Evolutionary conservation across 2,888 invertebrate species (phyloP).

Genomic region (Palloptera scutellata): DNA sequence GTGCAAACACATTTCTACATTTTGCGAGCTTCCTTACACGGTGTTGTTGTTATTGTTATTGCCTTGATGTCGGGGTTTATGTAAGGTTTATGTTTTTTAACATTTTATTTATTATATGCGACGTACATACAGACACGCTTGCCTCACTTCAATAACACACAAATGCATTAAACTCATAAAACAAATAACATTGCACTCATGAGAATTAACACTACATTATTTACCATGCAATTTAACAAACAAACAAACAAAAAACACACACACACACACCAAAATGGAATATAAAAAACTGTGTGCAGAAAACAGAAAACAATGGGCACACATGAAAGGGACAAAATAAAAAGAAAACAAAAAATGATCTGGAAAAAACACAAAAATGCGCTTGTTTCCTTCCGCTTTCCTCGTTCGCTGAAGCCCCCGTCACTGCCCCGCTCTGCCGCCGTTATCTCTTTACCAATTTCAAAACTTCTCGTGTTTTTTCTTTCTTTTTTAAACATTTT

Average conservation of each 20-base stretch:
- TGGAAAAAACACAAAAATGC: not conserved
- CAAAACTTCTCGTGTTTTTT: not conserved
- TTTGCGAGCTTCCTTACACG: no score
- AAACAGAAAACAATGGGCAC: not conserved
- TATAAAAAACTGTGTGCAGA: not conserved
- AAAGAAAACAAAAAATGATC: not conserved
- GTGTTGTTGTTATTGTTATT: no score
- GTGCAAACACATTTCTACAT: no score
- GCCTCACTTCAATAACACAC: slow-evolving; percentile 42
- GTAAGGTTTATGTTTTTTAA: no score
- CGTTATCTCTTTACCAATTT: slow-evolving; percentile 12
- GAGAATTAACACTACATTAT: slow-evolving; percentile 60
- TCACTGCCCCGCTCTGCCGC: not conserved
- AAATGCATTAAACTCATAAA: slow-evolving; percentile 58
- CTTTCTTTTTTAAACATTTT: slow-evolving; percentile 6
- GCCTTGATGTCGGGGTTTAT: no score
- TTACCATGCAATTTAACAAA: slow-evolving; percentile 53
- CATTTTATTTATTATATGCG: no score
- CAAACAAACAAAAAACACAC: slow-evolving; percentile 13
- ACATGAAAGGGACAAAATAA: not conserved
- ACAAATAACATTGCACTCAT: slow-evolving; percentile 56
- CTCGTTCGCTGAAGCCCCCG: not conserved
- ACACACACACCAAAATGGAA: slow-evolving; percentile 9
- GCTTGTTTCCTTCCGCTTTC: not conserved
- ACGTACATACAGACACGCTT: no score